phyloP scores from a whole-genome alignment of 2,888 invertebrate genomes.

The Nomada fucata region DNA sequence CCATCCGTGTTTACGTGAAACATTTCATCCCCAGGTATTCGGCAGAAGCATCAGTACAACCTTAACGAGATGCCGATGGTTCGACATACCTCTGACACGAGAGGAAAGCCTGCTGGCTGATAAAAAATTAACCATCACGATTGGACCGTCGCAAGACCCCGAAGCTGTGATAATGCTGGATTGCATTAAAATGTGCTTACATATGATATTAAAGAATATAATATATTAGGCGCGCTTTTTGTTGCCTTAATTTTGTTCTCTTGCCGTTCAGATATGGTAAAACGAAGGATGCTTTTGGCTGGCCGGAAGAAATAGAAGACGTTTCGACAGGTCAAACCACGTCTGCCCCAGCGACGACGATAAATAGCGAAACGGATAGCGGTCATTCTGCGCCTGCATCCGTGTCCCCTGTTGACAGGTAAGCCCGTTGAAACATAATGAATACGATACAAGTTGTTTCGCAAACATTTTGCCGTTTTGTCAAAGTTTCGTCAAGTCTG shows the following conservation, averaged over 20 bases:
- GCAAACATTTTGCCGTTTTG: neutral
- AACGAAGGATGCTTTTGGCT: slow-evolving; percentile 97
- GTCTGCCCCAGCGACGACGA: slow-evolving; percentile 78
- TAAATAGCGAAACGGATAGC: slow-evolving; percentile 83
- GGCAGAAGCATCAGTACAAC: slow-evolving; percentile 90
- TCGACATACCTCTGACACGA: slow-evolving; percentile 96
- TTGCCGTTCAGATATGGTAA: slow-evolving; percentile 90
- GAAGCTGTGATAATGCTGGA: slow-evolving; percentile 97
- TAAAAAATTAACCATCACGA: slow-evolving; percentile 93
- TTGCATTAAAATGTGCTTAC: slow-evolving; percentile 91
- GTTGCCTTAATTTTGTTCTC: slow-evolving; percentile 7
- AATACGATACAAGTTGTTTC: neutral
- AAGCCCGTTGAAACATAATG: slow-evolving; percentile 53
- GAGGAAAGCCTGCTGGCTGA: slow-evolving; percentile 97
- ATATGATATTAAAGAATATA: neutral
- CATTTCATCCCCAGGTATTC: slow-evolving; percentile 85
- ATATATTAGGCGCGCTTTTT: neutral
- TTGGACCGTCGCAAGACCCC: slow-evolving; percentile 94
- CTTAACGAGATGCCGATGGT: slow-evolving; percentile 94
- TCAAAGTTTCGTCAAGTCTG: no score
- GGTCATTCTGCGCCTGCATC: slow-evolving; percentile 83
- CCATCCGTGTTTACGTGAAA: neutral
- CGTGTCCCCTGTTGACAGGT: slow-evolving; percentile 87
- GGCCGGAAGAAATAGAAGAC: slow-evolving; percentile 98
- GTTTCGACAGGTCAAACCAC: slow-evolving; percentile 82